Base-by-base conservation (phyloP, 1,140 invertebrate species). In the Drosophila nannoptera region DNA sequence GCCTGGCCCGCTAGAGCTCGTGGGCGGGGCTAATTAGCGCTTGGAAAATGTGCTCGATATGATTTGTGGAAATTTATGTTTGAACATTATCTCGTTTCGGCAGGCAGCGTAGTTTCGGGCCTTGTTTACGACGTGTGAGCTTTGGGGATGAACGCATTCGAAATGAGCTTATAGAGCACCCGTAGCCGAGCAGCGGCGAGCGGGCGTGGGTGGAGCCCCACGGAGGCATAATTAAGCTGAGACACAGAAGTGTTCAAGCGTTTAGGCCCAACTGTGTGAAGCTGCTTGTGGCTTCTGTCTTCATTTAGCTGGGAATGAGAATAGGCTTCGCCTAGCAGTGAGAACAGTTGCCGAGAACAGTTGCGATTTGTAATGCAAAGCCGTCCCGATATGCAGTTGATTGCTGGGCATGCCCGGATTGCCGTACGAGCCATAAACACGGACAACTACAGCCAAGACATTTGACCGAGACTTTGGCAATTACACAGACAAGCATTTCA, bases 61-160 rank as follows among this genome's bases (percentile, higher is more conserved):
- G 80, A 86, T 83, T 83, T 86, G 80, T 86, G 73, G 63, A 80
- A 83, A 83, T 83, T 83, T 83, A 83, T 83, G 80, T 73, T 84
- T 62, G 59, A 63, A 58, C 64, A 72, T 78, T 75, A 49, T 53
- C 56, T 56, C 69, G 45, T 45, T 14, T 40, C 42, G 42, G 53
- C 22, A 22, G 3, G 22, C 22, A 22, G 22, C 12, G 48, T 74
- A 70, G 48, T 73, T 69, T 78, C 50, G 42, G 38, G 42, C 45
- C 48, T 86, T 52, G 80, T 83, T 83, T 83, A 83, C 73, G 80
- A 83, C 49, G 80, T 83, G 80, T 66, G 80, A 83, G 76, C 69
- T 80, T 74, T 61, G 66, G 73, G 80, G 75, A 72, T 62, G 75
- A 80, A 84, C 75, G 80, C 73, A 80, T 86, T 80, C 86, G 73